Evolutionary conservation across 2,113 vertebrate genomes (phyloP), one percentile per base, ranked within the genome.

Genomic region (Lepus timidus): DNA sequence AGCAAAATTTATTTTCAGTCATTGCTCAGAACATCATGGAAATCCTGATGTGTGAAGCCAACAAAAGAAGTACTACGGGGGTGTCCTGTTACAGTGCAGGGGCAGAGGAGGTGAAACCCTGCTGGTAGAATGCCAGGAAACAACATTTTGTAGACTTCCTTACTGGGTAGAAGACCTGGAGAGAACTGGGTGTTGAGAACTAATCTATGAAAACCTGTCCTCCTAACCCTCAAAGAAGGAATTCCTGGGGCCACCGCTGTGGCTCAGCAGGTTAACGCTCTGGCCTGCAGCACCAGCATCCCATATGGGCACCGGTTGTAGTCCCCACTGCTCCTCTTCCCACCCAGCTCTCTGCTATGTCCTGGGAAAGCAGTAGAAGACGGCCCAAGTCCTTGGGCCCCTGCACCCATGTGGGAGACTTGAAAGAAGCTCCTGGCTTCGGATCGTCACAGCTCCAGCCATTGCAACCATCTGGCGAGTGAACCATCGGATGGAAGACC

Each of bases 1-100:
- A 90, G 36, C 25, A 70, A 93, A 90, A 85, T 75, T 36, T 76
- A 23, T 95, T 88, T 49, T 44, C 31, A 71, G 87, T 67, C 70
- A 88, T 65, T 52, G 29, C 11, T 31, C 44, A 74, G 64, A 92
- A 81, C n/a, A 33, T 90, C 51, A 27, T 13, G 33, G 86, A 74
- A 86, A 75, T 68, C 81, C 79, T 84, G 39, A n/a, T 25, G 6
- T 80, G 29, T 58, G 3, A 22, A 61, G 1, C 83, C 93, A 90
- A 70, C 8, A 74, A 85, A 76, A 52, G 58, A 82, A 14, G 9
- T 12, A 71, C 29, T 61, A 14, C 31, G 14, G 29, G 55, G 16
- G 27, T n/a, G 1, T 61, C 62, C 36, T 75, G n/a, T 36, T 55
- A n/a, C 9, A 52, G 39, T 7, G 16, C 31, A 39, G 6, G 29